A percentile compares a stretch with the other conserved stretches of the same genome.
Evolutionary conservation across 2,113 vertebrate genomes (phyloP).

Genomic region (Tragelaphus strepsiceros): DNA sequence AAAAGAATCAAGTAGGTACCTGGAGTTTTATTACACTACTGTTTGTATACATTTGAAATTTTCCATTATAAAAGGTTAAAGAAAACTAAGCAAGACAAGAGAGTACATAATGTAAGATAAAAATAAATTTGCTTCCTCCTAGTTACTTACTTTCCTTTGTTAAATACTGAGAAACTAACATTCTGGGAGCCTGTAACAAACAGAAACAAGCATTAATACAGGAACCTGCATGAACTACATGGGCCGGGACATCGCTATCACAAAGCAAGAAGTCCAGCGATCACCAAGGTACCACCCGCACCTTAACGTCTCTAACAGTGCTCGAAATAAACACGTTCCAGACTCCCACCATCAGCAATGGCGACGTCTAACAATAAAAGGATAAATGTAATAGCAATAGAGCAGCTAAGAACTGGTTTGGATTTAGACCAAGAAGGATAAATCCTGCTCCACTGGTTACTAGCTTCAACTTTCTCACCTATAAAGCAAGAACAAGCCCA

Average conservation of each 20-base stretch:
- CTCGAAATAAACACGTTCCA: neutral
- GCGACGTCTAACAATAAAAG: neutral
- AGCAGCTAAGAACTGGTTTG: neutral
- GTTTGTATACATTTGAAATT: neutral
- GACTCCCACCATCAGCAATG: neutral
- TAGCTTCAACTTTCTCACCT: neutral
- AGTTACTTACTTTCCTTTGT: conserved; percentile 84
- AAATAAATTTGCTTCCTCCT: neutral
- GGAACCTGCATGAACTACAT: accelerated
- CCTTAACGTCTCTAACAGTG: neutral
- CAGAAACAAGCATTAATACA: conserved; percentile 18
- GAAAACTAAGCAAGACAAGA: neutral
- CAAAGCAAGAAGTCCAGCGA: neutral
- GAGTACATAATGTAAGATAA: neutral
- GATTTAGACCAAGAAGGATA: neutral
- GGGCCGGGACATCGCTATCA: neutral
- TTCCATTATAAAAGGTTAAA: neutral
- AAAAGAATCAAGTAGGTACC: neutral
- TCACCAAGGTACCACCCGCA: neutral
- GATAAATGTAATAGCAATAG: neutral
- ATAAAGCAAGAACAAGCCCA: neutral
- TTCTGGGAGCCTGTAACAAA: conserved; percentile 82
- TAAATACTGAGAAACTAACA: conserved; percentile 80
- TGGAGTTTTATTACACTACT: neutral
- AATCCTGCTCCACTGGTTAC: neutral